These are phyloP conservation scores for Panthera leo DNA, from an alignment of 2,113 vertebrate species.

Conservation along the genomic window DNA sequence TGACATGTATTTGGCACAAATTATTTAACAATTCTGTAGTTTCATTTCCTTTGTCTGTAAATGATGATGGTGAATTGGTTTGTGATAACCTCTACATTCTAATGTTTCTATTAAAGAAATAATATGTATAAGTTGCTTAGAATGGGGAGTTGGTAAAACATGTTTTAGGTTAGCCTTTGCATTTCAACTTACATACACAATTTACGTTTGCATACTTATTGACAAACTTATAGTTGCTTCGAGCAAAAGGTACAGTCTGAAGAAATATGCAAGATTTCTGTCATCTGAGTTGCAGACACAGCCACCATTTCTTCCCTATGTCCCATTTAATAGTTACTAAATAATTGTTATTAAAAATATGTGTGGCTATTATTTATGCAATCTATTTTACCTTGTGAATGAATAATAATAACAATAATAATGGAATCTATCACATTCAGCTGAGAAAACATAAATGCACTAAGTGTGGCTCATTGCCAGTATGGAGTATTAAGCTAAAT, in stretches of 20 bases:
- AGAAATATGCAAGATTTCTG: background rate
- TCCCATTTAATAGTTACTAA: background rate
- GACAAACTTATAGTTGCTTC: background rate
- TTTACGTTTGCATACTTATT: background rate
- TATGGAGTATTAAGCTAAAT: background rate
- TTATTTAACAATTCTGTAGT: background rate
- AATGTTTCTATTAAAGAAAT: background rate
- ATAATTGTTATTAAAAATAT: background rate
- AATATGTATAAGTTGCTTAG: background rate
- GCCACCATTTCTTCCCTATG: background rate
- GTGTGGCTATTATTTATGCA: background rate
- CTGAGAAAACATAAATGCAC: background rate
- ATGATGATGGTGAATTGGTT: background rate
- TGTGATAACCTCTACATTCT: background rate
- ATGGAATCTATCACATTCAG: background rate
- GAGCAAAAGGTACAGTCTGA: background rate
- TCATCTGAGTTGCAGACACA: background rate
- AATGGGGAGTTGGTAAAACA: background rate
- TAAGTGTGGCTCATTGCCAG: background rate
- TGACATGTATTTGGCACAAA: background rate
- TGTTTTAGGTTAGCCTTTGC: background rate
- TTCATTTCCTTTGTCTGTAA: background rate
- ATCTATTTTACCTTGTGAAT: background rate
- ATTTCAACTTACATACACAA: background rate
- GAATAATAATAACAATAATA: background rate